A percentile compares a stretch with the other conserved stretches of the same genome.
Evolutionary conservation across 2,888 invertebrate genomes (phyloP).

Genomic region (Agrilus cyanescens): DNA sequence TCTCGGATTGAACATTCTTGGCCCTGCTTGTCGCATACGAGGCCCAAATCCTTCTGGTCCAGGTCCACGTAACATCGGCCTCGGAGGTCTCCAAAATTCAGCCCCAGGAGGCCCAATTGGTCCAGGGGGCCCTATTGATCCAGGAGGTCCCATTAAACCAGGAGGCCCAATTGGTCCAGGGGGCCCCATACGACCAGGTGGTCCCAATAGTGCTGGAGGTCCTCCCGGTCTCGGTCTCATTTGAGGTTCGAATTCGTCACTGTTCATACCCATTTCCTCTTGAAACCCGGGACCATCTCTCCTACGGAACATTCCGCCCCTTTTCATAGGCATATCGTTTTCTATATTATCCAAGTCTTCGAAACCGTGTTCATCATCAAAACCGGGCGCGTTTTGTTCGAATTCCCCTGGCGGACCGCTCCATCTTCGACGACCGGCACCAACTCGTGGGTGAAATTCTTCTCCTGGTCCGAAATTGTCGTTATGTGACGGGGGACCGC

Average conservation of each 20-base stretch:
- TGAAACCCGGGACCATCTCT: slow-evolving; percentile 23
- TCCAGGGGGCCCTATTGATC: slow-evolving; percentile 9
- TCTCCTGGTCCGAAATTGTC: neutral
- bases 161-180: slow-evolving; percentile 32
- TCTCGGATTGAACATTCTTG: slow-evolving; percentile 23
- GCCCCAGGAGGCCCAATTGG: slow-evolving; percentile 5
- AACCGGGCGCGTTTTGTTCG: slow-evolving; percentile 10
- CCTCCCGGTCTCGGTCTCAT: slow-evolving; percentile 13
- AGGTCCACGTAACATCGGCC: slow-evolving; percentile 20
- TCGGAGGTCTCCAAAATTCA: slow-evolving; percentile 10
- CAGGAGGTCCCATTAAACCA: slow-evolving; percentile 12
- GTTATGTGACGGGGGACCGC: neutral
- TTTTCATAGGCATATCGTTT: slow-evolving; percentile 22
- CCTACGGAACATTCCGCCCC: slow-evolving; percentile 14
- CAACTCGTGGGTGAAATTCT: slow-evolving; percentile 27
- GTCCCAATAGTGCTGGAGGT: slow-evolving; percentile 27
- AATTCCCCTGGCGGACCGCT: slow-evolving; percentile 19
- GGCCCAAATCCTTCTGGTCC: slow-evolving; percentile 24
- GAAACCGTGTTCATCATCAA: slow-evolving; percentile 7
- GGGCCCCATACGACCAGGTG: slow-evolving; percentile 31
- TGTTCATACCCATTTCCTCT: slow-evolving; percentile 17
- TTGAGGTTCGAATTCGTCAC: slow-evolving; percentile 16
- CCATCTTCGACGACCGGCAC: slow-evolving; percentile 26
- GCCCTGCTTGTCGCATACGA: slow-evolving; percentile 19
- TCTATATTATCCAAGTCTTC: slow-evolving; percentile 12